Evolutionary conservation across 2,888 invertebrate genomes (phyloP).

Genomic region (Cataglyphis cursor): DNA sequence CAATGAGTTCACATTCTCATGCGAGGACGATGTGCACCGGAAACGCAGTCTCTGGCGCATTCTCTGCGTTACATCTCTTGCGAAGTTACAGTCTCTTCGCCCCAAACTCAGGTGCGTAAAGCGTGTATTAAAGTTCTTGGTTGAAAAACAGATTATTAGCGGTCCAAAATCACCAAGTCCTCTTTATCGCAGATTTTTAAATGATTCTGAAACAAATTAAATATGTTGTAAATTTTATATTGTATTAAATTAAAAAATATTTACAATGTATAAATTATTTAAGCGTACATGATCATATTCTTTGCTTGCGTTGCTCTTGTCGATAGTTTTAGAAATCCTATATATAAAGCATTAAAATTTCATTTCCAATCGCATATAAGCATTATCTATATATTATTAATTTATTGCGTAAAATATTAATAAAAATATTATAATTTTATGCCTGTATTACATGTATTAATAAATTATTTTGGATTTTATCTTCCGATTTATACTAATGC

Average conservation of each 20-base stretch:
- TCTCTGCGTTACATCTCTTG: conserved; percentile 90
- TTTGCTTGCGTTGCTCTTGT: neutral
- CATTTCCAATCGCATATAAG: neutral
- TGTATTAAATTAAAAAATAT: neutral
- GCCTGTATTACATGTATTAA: neutral
- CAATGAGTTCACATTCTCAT: conserved; percentile 75
- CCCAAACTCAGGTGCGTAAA: conserved; percentile 88
- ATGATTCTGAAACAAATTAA: neutral
- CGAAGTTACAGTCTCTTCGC: conserved; percentile 91
- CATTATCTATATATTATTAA: neutral
- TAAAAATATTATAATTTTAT: neutral
- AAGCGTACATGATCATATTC: neutral
- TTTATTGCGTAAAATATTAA: neutral
- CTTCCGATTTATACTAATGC: neutral
- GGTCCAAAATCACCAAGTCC: neutral
- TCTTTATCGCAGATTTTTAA: neutral
- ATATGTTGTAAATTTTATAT: neutral
- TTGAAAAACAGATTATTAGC: neutral
- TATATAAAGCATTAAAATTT: neutral
- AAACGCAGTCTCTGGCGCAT: conserved; percentile 79
- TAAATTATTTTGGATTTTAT: neutral
- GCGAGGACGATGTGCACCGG: conserved; percentile 80
- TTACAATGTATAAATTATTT: neutral
- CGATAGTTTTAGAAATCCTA: neutral
- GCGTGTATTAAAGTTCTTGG: neutral